Evolutionary conservation across 2,797 vertebrate species (phyloP), one percentile per base, ranked within the genome.

Genomic region (Enteromius argenteus): DNA sequence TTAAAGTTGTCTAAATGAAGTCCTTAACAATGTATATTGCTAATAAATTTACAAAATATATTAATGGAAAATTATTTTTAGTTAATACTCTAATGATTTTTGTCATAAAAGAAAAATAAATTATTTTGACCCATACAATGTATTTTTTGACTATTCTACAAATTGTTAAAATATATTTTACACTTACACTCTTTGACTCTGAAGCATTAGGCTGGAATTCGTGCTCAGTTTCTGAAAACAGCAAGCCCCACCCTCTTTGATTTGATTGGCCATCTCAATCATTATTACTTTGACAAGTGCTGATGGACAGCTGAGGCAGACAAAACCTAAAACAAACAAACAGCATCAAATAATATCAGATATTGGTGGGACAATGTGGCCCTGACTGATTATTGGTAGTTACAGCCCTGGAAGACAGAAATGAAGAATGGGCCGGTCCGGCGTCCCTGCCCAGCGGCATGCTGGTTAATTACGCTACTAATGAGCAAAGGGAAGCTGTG

Each of bases 381-480:
- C 1, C 4, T 2, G 51, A 3, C 53, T 39, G 51, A 76, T 73
- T 21, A 51, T 46, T 35, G 2, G 46, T 21, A 51, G 60, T 30
- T 62, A 30, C 13, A 5, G 11, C 32, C 21, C 7, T 42, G 23
- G 13, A 44, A 39, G 62, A 51, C n/a, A 46, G 74, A 86, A 81
- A 66, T 53, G 53, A 39, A 10, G 35, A 84, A 68, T n/a, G 53
- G 49, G 35, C n/a, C 35, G 64, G 64, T 46, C 64, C 17, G 1
- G 64, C 2, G 42, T 27, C 30, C 37, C 2, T 51, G 51, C 39
- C 66, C 39, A 49, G 74, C n/a, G 10, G 79, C 49, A 21, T 14
- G n/a, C 56, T 82, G 78, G 72, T 69, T 86, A 86, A 87, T 86
- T 75, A 62, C 2, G 37, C 74, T 79, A 82, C 53, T 88, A 84